A percentile compares a stretch with the other conserved stretches of the same genome.
Evolutionary conservation across 1,140 invertebrate species (phyloP).

Genomic region (Drosophila orosa): DNA sequence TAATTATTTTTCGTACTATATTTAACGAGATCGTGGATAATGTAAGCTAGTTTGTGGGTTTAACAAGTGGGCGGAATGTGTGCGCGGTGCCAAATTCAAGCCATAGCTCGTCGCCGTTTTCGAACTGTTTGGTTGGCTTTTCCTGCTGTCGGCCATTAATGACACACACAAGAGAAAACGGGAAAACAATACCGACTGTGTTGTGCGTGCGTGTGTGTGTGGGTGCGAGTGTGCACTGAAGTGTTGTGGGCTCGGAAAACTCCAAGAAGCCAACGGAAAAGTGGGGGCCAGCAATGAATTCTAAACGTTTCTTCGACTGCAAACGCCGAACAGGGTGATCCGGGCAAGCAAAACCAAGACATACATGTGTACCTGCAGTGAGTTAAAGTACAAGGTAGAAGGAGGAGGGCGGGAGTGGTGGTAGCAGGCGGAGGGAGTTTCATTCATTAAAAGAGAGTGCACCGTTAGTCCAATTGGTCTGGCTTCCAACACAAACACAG

Average conservation of each 20-base stretch:
- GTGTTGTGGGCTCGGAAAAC: constrained; percentile 57
- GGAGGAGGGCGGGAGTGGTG: background rate
- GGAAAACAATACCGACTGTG: constrained; percentile 39
- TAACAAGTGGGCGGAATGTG: constrained; percentile 9
- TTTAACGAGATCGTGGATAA: constrained; percentile 23
- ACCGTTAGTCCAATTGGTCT: constrained; percentile 58
- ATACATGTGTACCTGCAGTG: constrained; percentile 61
- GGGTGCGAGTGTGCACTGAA: constrained; percentile 52
- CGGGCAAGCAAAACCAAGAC: constrained; percentile 26
- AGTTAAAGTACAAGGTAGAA: constrained; percentile 32
- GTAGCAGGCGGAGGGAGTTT: constrained; percentile 40
- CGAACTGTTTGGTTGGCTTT: constrained; percentile 9
- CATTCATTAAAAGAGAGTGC: constrained; percentile 70
- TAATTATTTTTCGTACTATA: constrained; percentile 40
- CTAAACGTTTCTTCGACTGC: constrained; percentile 13
- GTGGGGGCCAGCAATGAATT: constrained; percentile 14
- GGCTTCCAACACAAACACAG: constrained; percentile 24
- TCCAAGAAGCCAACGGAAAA: constrained; percentile 28
- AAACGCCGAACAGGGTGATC: constrained; percentile 40
- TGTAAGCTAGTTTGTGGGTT: constrained; percentile 18
- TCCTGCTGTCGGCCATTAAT: constrained; percentile 43
- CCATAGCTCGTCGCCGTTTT: background rate
- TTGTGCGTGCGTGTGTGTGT: constrained; percentile 18
- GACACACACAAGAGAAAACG: constrained; percentile 42
- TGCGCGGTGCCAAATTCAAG: constrained; percentile 5